Conservation (phyloP, 92 coral and sea anemone species). For the Micromussa lordhowensis region DNA sequence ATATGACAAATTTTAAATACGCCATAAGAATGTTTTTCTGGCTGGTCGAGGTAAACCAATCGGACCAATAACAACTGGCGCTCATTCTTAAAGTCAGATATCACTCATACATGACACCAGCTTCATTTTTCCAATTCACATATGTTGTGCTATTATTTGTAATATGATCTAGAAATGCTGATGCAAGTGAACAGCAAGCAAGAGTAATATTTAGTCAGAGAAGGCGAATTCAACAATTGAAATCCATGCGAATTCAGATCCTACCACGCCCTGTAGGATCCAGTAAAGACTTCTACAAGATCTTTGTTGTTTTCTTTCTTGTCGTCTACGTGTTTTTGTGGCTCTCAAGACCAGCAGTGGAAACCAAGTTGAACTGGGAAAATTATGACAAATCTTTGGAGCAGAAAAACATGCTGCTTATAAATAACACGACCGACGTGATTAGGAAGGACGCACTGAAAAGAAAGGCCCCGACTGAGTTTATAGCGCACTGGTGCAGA, state of each 20-base stretch:
- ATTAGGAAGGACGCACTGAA: neutral
- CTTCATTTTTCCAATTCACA: neutral
- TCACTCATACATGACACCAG: neutral
- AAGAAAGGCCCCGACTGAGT: slow-evolving; percentile 4
- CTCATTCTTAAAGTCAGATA: neutral
- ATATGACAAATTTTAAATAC: too few relatives aligned
- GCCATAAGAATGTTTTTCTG: too few relatives aligned
- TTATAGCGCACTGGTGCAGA: slow-evolving; percentile 80
- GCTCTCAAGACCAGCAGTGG: slow-evolving; percentile 31
- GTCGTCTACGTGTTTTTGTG: slow-evolving; percentile 38
- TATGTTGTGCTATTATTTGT: neutral
- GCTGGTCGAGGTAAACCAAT: too few relatives aligned
- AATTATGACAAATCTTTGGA: neutral
- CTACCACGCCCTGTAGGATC: slow-evolving; percentile 20
- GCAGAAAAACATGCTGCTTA: neutral
- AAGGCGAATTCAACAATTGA: neutral
- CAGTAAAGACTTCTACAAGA: slow-evolving; percentile 35
- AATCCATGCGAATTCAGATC: slow-evolving; percentile 46
- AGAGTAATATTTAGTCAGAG: neutral
- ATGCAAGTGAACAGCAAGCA: neutral
- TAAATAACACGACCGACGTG: neutral
- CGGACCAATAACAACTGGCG: neutral
- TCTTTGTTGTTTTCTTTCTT: slow-evolving; percentile 19
- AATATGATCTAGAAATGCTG: neutral
- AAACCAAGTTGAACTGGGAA: neutral